Base-by-base conservation (phyloP, 2,113 vertebrate species). In the Cygnus atratus region DNA sequence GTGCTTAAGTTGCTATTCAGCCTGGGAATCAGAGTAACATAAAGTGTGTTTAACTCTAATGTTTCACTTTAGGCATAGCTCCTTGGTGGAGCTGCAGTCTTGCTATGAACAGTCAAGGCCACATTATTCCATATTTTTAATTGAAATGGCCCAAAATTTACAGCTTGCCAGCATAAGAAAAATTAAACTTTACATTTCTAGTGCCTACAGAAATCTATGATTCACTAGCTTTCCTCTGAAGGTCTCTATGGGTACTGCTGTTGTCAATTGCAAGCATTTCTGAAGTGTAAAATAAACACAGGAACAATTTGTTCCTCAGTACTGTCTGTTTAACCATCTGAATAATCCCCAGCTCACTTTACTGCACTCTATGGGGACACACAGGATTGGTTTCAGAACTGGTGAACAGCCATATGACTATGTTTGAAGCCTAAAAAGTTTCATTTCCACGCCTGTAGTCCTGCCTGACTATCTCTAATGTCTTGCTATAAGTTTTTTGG, bases 221-320 rank as follows among this genome's bases (percentile, higher is more conserved):
- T 88, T 84, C 66, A 62, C 33, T 61, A 59, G n/a, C 24, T 93
- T 84, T 20, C 54, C 9, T 78, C 44, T 21, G 26, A 67, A 44
- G 8, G 13, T 57, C 10, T 21, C 59, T 46, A 44, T 88, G 66
- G 39, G 37, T 65, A 48, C 29, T 75, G 57, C 46, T 87, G 39
- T 61, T 95, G 77, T 84, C 50, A 73, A 77, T 92, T 77, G 58
- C 5, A 70, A 41, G 66, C 58, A 72, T 74, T 91, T 97, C 58
- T 88, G 80, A 95, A 90, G 26, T 43, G 57, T 52, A 88, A 84
- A 95, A 83, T 68, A 83, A 94, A 76, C 57, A 61, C 9, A 72
- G 25, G 54, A 87, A 73, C 35, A 52, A 28, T 92, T 88, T 84
- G 24, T 84, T 95, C 80, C 43, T 75, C 39, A 55, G 39, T 50